phyloP scores from a whole-genome alignment of 2,888 invertebrate genomes.

The Prosopocoilus inquinatus region DNA sequence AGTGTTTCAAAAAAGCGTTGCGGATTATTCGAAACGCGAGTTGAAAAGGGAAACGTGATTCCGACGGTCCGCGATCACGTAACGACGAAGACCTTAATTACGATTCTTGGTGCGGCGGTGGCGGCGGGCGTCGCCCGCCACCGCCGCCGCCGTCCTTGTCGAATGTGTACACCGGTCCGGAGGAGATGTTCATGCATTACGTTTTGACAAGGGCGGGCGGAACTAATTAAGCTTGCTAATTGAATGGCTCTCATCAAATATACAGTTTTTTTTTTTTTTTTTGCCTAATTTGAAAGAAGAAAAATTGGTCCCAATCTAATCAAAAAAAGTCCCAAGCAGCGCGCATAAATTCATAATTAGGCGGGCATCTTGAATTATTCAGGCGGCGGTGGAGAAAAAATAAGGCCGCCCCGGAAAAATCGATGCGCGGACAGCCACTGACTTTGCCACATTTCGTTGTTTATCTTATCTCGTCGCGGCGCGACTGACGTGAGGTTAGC shows the following conservation, averaged over 20 bases:
- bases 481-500: too few relatives aligned
- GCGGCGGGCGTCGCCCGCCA: too few relatives aligned
- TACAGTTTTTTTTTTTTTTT: constrained; percentile 46
- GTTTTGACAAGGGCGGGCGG: not conserved
- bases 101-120: too few relatives aligned
- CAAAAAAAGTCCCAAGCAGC: constrained; percentile 40
- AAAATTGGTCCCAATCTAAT: constrained; percentile 48
- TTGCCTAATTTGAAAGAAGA: constrained; percentile 42
- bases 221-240: constrained; percentile 40
- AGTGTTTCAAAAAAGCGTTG: not conserved
- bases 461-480: too few relatives aligned
- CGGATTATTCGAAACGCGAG: not conserved
- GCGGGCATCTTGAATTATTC: constrained; percentile 37
- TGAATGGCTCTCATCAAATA: constrained; percentile 46
- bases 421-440: too few relatives aligned
- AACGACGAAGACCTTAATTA: too few relatives aligned
- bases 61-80: not conserved
- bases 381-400: constrained; percentile 12
- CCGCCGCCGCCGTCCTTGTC: too few relatives aligned
- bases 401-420: not conserved
- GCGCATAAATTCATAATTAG: constrained; percentile 45
- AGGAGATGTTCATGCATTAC: too few relatives aligned
- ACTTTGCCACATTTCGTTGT: too few relatives aligned
- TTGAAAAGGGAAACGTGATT: not conserved
- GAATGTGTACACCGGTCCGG: too few relatives aligned